A percentile compares a stretch with the other conserved stretches of the same genome.
These are phyloP conservation scores for Henicopernis longicauda DNA, from an alignment of 2,113 vertebrate species.

Conservation along the genomic window DNA sequence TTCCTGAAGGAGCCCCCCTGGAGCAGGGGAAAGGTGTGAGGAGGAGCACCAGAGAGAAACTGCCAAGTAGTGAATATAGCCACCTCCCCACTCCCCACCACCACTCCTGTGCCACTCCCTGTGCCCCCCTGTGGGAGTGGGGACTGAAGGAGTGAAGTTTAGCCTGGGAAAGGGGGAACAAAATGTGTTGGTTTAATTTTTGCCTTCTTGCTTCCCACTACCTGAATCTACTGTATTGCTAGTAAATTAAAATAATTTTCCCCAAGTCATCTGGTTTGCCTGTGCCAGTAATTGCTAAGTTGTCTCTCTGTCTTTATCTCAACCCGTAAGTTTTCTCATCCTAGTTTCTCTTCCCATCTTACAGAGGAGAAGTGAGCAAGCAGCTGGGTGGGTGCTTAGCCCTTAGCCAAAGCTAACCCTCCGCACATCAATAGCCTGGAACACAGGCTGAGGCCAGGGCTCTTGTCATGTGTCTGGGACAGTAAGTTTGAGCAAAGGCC, in stretches of 20 bases:
- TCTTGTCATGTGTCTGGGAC: not conserved
- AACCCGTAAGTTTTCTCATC: not conserved
- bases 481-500: not conserved
- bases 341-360: not conserved
- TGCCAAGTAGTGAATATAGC: not conserved
- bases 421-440: not conserved
- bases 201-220: not conserved
- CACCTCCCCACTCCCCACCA: not conserved
- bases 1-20: not conserved
- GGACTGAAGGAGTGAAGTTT: not conserved
- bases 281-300: not conserved
- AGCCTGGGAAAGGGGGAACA: fast-evolving
- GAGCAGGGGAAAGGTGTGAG: not conserved
- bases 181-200: not conserved
- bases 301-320: not conserved
- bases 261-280: not conserved
- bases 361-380: fast-evolving
- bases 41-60: not conserved
- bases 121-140: no score
- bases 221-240: not conserved
- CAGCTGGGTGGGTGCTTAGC: not conserved
- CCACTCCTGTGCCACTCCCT: not conserved
- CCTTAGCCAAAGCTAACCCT: not conserved
- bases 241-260: not conserved
- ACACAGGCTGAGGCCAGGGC: not conserved